These are phyloP conservation scores for Sinonovacula constricta DNA, from an alignment of 1,140 invertebrate species.

Conservation along the genomic window DNA sequence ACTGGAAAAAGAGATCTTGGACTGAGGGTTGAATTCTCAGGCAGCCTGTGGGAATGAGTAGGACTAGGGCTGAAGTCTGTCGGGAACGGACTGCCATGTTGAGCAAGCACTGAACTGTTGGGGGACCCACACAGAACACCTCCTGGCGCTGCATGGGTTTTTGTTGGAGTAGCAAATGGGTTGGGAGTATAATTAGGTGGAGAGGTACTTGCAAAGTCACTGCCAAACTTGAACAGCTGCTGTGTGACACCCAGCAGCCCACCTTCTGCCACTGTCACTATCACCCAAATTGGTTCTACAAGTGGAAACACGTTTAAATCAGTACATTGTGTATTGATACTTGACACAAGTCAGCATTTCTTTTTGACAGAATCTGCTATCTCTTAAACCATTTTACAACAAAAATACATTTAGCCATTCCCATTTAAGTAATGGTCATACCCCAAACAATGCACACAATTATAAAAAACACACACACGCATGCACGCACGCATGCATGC, in stretches of 20 bases:
- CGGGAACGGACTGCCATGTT: constrained; percentile 55
- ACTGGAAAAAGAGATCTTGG: constrained; percentile 58
- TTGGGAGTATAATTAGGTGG: constrained; percentile 55
- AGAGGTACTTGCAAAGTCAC: constrained; percentile 56
- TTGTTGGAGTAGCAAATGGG: constrained; percentile 69
- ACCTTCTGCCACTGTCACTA: constrained; percentile 84
- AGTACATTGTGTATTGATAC: neutral
- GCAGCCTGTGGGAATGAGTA: neutral
- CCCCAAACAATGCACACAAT: no score
- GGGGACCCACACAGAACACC: no score
- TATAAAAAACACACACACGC: no score
- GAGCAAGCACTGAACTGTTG: constrained; percentile 55
- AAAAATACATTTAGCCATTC: no score
- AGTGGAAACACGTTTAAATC: constrained; percentile 52
- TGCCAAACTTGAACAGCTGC: constrained; percentile 81
- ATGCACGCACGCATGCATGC: no score
- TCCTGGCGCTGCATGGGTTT: constrained; percentile 29
- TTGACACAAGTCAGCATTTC: no score
- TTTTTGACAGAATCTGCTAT: no score
- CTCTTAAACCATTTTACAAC: no score
- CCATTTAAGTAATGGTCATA: no score
- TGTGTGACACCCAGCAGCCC: constrained; percentile 86
- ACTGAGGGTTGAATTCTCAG: neutral
- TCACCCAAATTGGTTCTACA: constrained; percentile 85
- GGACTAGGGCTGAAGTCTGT: constrained; percentile 58